Evolutionary conservation across 2,888 invertebrate genomes (phyloP).

Genomic region (Eupithecia insigniata): DNA sequence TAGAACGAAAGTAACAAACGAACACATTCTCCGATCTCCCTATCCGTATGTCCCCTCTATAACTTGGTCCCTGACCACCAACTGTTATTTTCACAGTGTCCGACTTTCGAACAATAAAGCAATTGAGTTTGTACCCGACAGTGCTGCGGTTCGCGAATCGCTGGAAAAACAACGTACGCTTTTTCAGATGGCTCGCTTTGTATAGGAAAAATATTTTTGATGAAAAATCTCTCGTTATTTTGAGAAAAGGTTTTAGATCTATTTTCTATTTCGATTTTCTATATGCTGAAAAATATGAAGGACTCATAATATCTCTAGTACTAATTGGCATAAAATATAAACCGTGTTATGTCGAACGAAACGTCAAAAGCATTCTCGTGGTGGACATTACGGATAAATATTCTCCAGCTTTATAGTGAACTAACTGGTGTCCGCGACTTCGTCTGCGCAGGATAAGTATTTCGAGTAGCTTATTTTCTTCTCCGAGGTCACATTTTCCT

Average conservation of each 20-base stretch:
- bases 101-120: conserved; percentile 67
- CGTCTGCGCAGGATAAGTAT: too few species aligned
- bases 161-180: conserved; percentile 37
- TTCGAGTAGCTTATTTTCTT: too few species aligned
- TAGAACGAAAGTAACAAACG: too few species aligned
- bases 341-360: background rate
- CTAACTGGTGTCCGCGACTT: too few species aligned
- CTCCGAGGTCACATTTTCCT: too few species aligned
- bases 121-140: conserved; percentile 57
- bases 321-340: background rate
- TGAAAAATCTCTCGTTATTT: background rate
- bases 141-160: conserved; percentile 48
- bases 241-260: conserved; percentile 1
- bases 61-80: conserved; percentile 54
- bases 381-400: too few species aligned
- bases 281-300: background rate
- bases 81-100: conserved; percentile 67
- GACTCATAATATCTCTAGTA: background rate
- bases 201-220: conserved; percentile 14
- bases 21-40: background rate
- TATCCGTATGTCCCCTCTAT: conserved; percentile 30
- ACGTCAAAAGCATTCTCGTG: background rate
- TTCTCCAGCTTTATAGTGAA: too few species aligned
- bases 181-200: conserved; percentile 33
- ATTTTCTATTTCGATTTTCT: too few species aligned